Evolutionary conservation across 2,888 invertebrate species (phyloP), one percentile per base, ranked within the genome.

Genomic region (Philereme transversata): DNA sequence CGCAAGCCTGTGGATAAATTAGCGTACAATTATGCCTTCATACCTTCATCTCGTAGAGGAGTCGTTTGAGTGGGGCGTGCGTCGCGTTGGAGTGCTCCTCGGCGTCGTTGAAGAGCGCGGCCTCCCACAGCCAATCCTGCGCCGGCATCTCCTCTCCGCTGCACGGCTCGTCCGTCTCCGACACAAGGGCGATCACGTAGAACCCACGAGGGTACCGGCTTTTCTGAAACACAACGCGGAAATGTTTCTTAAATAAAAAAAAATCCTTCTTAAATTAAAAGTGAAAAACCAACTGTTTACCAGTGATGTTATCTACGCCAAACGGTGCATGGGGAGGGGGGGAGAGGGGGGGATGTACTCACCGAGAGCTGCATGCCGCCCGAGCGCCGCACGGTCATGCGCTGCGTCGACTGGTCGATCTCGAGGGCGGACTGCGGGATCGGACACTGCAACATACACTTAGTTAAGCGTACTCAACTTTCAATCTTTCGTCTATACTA

Each of bases 341-440:
- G 22, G 22, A 3, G 22, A 22, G 22, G 3, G 6, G 34, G 34
- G 8, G 4, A 4, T 47, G 4, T 5, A 6, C 6, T 47, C 72
- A 91, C 91, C 78, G 84, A 75, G 11, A 91, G 69, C 49, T 90
- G 87, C 52, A 81, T 71, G 7, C 77, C 90, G 22, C 85, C 90
- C 11, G 89, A 88, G 41, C 79, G 81, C 71, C 79, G 78, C 74
- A 91, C 77, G 2, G 89, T 88, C 83, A 91, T 83, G 54, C 88
- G 74, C 52, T 80, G 59, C 5, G 80, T 74, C 43, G 10, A 51
- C 50, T 10, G 49, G 51, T 70, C 66, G 22, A 82, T 67, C 9
- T 78, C 81, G 3, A 68, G 65, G 60, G 76, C 44, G 10, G 83
- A 81, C 71, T 90, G 83, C 55, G 78, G 74, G 56, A 90, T 82